A percentile compares a stretch with the other conserved stretches of the same genome.
These are phyloP conservation scores for Caretta caretta DNA, from an alignment of 2,113 vertebrate genomes.

Conservation along the genomic window DNA sequence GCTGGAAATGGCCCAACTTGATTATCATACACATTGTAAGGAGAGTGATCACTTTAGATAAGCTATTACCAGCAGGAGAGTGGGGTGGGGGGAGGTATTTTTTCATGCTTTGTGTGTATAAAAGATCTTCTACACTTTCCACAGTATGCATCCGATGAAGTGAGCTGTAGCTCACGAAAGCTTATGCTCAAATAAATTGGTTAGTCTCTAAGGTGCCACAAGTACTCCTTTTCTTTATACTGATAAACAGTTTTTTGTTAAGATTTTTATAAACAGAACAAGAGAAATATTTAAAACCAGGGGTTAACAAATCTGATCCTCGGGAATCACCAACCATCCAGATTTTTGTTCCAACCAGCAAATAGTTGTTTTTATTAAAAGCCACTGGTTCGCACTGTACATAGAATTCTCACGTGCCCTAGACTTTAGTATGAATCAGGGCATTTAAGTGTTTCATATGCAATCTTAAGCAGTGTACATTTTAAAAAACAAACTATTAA, in stretches of 20 bases:
- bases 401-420: background rate
- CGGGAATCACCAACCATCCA: background rate
- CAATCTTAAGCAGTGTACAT: background rate
- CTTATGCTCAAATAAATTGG: too few relatives aligned
- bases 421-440: background rate
- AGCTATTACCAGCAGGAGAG: too few relatives aligned
- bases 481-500: background rate
- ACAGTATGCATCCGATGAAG: too few relatives aligned
- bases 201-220: too few relatives aligned
- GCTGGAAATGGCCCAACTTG: too few relatives aligned
- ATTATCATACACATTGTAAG: too few relatives aligned
- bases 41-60: too few relatives aligned
- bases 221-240: background rate
- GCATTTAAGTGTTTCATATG: background rate
- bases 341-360: background rate
- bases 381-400: background rate
- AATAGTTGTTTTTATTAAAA: background rate
- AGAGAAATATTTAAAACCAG: too few relatives aligned
- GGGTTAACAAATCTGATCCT: background rate
- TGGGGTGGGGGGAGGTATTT: too few relatives aligned
- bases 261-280: background rate
- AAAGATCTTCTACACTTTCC: too few relatives aligned
- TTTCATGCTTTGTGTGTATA: too few relatives aligned
- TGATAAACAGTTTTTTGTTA: background rate
- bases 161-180: too few relatives aligned